phyloP scores from a whole-genome alignment of 1,140 invertebrate species.

The Drosophila lini region DNA sequence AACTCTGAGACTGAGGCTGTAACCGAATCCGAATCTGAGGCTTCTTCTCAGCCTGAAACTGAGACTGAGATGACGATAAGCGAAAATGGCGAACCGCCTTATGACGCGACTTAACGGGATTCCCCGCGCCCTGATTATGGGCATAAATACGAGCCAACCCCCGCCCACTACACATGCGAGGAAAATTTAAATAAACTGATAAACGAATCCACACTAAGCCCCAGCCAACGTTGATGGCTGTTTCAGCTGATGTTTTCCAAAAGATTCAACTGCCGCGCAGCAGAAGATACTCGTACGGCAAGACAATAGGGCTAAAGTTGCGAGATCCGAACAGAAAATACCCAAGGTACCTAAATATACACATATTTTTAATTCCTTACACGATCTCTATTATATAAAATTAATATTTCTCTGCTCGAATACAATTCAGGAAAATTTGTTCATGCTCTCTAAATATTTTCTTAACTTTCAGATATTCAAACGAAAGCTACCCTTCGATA shows the following conservation, averaged over 20 bases:
- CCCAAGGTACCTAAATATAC: not conserved
- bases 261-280: slow-evolving; percentile 29
- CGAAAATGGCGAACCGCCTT: slow-evolving; percentile 76
- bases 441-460: not conserved
- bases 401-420: not conserved
- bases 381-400: no score
- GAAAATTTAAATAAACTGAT: slow-evolving; percentile 76
- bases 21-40: slow-evolving; percentile 21
- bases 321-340: not conserved
- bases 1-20: slow-evolving; percentile 2
- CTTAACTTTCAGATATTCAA: not conserved
- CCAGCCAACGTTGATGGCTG: slow-evolving; percentile 44
- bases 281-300: slow-evolving; percentile 29
- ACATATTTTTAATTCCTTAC: not conserved
- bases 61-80: slow-evolving; percentile 59
- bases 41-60: slow-evolving; percentile 3
- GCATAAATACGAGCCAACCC: slow-evolving; percentile 61
- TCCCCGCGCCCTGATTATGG: slow-evolving; percentile 75
- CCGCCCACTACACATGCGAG: slow-evolving; percentile 4
- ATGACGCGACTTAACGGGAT: slow-evolving; percentile 80
- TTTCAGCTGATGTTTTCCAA: slow-evolving; percentile 19
- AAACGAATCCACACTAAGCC: slow-evolving; percentile 72
- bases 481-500: not conserved
- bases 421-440: not conserved
- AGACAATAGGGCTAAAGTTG: not conserved